Evolutionary conservation across 2,113 vertebrate genomes (phyloP).

Genomic region (Hippocampus mohnikei): DNA sequence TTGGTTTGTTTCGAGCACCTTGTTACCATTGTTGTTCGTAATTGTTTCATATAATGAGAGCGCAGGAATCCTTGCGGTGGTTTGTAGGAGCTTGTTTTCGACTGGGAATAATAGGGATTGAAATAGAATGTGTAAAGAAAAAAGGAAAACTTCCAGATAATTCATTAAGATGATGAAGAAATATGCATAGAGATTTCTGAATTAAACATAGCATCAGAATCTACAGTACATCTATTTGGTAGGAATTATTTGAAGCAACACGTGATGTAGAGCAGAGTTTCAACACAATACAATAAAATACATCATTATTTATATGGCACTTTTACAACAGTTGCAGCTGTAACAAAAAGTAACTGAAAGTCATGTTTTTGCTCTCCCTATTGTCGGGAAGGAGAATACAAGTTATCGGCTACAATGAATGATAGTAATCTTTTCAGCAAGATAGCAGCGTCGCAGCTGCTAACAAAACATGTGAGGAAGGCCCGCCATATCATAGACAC

Average conservation of each 20-base stretch:
- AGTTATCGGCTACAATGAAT: not conserved
- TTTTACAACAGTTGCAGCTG: too few relatives aligned
- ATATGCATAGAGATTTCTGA: conserved; percentile 26
- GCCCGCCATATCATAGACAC: not conserved
- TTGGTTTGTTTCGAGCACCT: conserved; percentile 49
- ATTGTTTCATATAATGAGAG: conserved; percentile 67
- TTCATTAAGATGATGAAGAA: conserved; percentile 38
- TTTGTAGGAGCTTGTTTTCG: conserved; percentile 42
- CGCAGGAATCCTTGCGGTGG: conserved; percentile 41
- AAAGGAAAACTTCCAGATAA: conserved; percentile 42
- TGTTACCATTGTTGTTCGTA: conserved; percentile 65
- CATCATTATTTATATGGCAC: not conserved
- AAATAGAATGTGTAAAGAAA: conserved; percentile 44
- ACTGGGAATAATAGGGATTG: conserved; percentile 34
- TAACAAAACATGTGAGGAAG: not conserved
- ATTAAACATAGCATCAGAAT: conserved; percentile 29
- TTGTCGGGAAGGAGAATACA: not conserved
- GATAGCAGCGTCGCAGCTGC: not conserved
- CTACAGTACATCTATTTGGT: conserved; percentile 22
- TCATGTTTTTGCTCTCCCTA: not conserved
- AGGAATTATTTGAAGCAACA: conserved; percentile 27
- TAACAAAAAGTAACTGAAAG: not conserved
- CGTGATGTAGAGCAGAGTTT: not conserved
- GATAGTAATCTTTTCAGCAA: not conserved
- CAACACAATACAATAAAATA: too few relatives aligned